phyloP scores from a whole-genome alignment of 2,113 vertebrate genomes.

The Cynoglossus semilaevis region DNA sequence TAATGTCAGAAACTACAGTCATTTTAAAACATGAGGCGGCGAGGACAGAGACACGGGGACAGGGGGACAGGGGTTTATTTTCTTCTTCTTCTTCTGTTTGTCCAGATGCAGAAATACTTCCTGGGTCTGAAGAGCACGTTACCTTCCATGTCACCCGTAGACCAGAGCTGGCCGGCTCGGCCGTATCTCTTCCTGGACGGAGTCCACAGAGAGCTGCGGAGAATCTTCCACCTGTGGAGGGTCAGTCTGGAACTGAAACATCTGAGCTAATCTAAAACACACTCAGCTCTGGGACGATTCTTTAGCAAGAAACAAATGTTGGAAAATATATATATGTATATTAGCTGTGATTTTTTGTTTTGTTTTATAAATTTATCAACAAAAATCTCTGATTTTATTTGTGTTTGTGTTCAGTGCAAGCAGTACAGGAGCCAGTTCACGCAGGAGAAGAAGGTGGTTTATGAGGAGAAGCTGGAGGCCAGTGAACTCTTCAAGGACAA shows the following conservation, averaged over 20 bases:
- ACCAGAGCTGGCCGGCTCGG: conserved; percentile 89
- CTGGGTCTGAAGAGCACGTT: conserved; percentile 86
- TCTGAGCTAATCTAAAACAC: no score
- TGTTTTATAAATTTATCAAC: not conserved
- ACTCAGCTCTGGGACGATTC: no score
- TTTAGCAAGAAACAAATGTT: no score
- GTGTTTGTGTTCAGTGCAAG: conserved; percentile 82
- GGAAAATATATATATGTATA: no score
- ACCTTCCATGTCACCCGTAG: conserved; percentile 93
- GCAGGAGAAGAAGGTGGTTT: conserved; percentile 90
- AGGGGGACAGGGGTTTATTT: not conserved
- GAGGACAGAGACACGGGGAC: no score
- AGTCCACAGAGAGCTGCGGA: conserved; percentile 86
- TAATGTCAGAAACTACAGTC: no score
- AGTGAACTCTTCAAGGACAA: conserved; percentile 98
- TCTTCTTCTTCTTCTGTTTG: not conserved
- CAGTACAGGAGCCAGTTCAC: conserved; percentile 94
- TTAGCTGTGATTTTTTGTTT: no score
- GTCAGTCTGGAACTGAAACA: conserved; percentile 64
- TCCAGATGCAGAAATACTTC: conserved; percentile 95
- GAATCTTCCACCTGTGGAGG: conserved; percentile 96
- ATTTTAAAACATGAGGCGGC: no score
- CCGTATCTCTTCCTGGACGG: conserved; percentile 90
- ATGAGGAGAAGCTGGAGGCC: conserved; percentile 95
- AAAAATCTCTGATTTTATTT: not conserved